These are phyloP conservation scores for Campylomormyrus numenius DNA, from an alignment of 2,113 vertebrate species.

Conservation along the genomic window DNA sequence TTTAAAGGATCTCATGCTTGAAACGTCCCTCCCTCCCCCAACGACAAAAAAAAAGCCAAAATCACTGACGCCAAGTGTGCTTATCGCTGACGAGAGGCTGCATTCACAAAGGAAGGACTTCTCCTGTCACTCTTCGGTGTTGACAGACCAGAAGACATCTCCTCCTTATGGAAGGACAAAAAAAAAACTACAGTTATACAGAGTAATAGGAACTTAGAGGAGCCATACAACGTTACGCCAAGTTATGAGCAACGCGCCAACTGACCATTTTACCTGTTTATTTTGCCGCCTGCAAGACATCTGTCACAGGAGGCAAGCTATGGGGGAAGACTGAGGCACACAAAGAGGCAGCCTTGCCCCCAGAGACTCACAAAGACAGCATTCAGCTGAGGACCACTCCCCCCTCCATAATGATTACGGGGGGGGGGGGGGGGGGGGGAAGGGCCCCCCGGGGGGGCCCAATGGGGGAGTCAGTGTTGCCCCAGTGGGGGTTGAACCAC, in stretches of 20 bases:
- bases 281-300: conserved; percentile 29
- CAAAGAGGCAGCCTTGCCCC: conserved; percentile 36
- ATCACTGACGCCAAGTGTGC: background rate
- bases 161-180: background rate
- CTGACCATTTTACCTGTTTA: conserved; percentile 38
- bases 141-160: background rate
- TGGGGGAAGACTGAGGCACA: conserved; percentile 31
- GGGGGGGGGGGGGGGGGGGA: conserved; percentile 59
- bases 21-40: background rate
- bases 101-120: background rate
- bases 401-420: conserved; percentile 59
- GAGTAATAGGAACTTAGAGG: background rate
- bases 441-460: too few relatives aligned
- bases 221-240: background rate
- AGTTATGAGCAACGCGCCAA: too few relatives aligned
- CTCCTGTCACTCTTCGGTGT: background rate
- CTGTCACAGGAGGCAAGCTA: conserved; percentile 35
- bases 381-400: conserved; percentile 66
- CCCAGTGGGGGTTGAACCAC: too few relatives aligned
- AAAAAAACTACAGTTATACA: background rate
- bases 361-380: conserved; percentile 60
- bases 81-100: background rate
- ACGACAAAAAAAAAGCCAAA: background rate
- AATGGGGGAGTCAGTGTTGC: too few relatives aligned
- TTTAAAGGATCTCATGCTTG: conserved; percentile 35